Evolutionary conservation across 2,888 invertebrate genomes (phyloP), one percentile per base, ranked within the genome.

Genomic region (Julus scanicus): DNA sequence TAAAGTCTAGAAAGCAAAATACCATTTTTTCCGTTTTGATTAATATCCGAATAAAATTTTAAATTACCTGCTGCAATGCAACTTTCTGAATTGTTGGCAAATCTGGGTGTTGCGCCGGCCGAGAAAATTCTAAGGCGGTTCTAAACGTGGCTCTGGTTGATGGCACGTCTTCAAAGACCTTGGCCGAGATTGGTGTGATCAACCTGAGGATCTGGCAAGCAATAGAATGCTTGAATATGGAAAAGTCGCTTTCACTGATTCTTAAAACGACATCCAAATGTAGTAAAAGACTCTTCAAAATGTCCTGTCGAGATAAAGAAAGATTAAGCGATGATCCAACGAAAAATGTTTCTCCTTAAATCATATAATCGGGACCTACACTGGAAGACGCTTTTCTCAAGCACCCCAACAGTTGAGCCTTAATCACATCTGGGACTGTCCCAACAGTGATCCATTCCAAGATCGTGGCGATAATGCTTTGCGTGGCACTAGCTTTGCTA

Each of bases 41-140:
- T 40, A 17, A 6, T 9, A 11, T 9, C 20, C 15, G 20, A n/a
- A 57, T 15, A 53, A 13, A 57, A 49, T n/a, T 40, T 13, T 11
- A 9, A 63, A 71, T 17, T 39, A 87, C 87, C 87, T 87, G 87
- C 53, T 87, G 29, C 87, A 80, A 9, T 5, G 87, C 87, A 2
- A 87, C 63, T 20, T 48, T 39, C 44, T 87, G 87, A 17, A 80
- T 48, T 40, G 87, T 40, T 13, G 40, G 71, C 17, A 80, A 87
- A 80, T 29, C 40, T n/a, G 17, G 9, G 29, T 40, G 40, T 29
- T 80, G 87, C 9, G 87, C 15, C 37, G 29, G 4, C 37, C 37
- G 37, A 80, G 80, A 80, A 80, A 39, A 80, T 80, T 40, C 48
- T 13, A 86, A 49, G 9, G 86, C 86, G 17, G 5, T 53, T 29